A percentile compares a stretch with the other conserved stretches of the same genome.
These are phyloP conservation scores for Drosophila triauraria DNA, from an alignment of 1,140 invertebrate genomes.

Conservation along the genomic window DNA sequence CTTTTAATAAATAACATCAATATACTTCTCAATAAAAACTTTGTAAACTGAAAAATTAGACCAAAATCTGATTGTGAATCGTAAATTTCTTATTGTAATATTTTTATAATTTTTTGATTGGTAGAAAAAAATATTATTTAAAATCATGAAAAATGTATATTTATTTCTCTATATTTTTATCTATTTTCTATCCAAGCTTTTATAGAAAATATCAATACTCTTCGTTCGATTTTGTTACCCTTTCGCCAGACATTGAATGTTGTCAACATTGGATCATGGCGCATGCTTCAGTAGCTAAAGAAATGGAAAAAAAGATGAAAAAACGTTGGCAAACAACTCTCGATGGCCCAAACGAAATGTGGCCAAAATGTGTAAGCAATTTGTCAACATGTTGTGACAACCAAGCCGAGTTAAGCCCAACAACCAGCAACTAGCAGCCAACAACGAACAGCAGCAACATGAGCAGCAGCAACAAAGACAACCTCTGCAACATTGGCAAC, in stretches of 20 bases:
- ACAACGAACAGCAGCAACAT: constrained; percentile 17
- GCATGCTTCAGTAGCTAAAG: constrained; percentile 66
- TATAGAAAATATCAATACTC: not conserved
- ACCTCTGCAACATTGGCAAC: constrained; percentile 30
- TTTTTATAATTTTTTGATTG: not conserved
- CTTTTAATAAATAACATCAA: too few species aligned
- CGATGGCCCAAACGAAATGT: constrained; percentile 50
- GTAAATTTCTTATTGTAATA: too few species aligned
- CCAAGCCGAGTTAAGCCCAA: constrained; percentile 36
- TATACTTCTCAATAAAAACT: too few species aligned
- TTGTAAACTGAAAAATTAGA: too few species aligned
- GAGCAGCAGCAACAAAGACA: constrained; percentile 23
- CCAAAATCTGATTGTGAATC: too few species aligned
- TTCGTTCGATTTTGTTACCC: not conserved
- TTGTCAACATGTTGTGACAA: constrained; percentile 81
- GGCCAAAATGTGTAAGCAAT: constrained; percentile 80
- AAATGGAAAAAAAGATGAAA: constrained; percentile 6
- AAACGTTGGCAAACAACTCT: constrained; percentile 45
- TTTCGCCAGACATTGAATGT: constrained; percentile 19
- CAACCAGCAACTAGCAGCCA: constrained; percentile 27
- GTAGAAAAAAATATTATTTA: not conserved
- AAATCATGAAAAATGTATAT: not conserved
- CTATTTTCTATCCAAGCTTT: not conserved
- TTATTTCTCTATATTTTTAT: not conserved
- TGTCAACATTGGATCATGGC: constrained; percentile 67